Conservation (phyloP, 37 sponge, comb jelly and placozoan genomes). For the Lycopodina hypogea region DNA sequence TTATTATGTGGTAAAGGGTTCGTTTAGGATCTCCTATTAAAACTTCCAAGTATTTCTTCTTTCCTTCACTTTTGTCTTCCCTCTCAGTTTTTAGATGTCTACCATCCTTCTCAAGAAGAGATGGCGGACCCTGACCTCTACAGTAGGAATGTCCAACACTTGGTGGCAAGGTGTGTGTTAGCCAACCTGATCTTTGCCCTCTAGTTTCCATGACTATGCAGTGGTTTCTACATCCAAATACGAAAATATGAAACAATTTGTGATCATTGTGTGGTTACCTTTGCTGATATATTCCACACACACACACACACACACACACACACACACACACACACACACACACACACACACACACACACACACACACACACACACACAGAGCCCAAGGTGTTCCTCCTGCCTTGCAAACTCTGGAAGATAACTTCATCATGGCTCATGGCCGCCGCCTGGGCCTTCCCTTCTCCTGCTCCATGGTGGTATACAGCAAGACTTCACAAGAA, state of each 20-base stretch:
- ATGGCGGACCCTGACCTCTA: conserved; percentile 22
- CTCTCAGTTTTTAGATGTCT: conserved; percentile 40
- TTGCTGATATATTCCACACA: too few relatives aligned
- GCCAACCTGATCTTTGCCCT: too few relatives aligned
- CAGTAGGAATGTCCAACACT: conserved; percentile 34
- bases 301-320: too few relatives aligned
- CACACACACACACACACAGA: conserved; percentile 7
- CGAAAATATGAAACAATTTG: too few relatives aligned
- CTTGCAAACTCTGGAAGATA: conserved; percentile 35
- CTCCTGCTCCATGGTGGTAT: conserved; percentile 31
- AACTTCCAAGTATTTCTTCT: too few relatives aligned
- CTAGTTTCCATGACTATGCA: too few relatives aligned
- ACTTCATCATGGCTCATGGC: conserved; percentile 9
- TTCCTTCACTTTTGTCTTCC: background rate
- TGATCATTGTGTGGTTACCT: too few relatives aligned
- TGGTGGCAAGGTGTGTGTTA: background rate
- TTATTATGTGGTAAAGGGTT: too few relatives aligned
- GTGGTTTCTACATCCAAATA: too few relatives aligned
- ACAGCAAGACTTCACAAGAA: background rate
- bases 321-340: too few relatives aligned
- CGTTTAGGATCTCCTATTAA: too few relatives aligned
- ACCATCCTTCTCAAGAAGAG: conserved; percentile 50
- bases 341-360: too few relatives aligned
- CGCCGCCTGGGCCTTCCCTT: conserved; percentile 21
- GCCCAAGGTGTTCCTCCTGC: conserved; percentile 9